Conservation (phyloP, 1,140 invertebrate species). For the Cotesia chilonis region DNA sequence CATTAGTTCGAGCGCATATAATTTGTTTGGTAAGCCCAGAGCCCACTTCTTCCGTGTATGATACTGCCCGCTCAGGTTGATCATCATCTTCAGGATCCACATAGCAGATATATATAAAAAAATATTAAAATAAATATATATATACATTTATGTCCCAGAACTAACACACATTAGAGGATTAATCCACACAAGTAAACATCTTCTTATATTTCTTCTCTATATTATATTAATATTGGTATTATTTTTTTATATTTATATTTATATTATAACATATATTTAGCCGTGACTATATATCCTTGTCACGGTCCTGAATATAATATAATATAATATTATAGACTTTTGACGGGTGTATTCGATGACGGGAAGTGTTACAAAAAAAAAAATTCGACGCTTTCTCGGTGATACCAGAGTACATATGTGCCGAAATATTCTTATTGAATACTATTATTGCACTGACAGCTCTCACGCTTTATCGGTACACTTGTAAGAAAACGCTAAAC, state of each 20-base stretch:
- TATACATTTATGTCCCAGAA: constrained; percentile 23
- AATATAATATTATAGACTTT: not conserved
- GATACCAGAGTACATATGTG: constrained; percentile 20
- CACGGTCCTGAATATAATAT: not conserved
- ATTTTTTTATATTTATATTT: not conserved
- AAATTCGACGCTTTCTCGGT: constrained; percentile 17
- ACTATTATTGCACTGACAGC: constrained; percentile 28
- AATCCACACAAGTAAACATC: constrained; percentile 1
- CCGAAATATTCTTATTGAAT: constrained; percentile 27
- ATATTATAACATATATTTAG: not conserved
- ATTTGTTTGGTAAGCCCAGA: constrained; percentile 44
- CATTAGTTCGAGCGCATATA: constrained; percentile 44
- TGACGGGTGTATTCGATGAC: constrained; percentile 1
- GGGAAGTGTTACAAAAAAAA: not conserved
- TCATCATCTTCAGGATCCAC: not conserved
- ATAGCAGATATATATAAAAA: not conserved
- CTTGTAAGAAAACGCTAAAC: not conserved
- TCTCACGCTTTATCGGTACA: constrained; percentile 3
- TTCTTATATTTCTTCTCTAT: too few species aligned
- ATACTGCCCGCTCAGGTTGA: not conserved
- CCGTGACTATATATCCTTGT: constrained; percentile 28
- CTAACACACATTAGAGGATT: not conserved
- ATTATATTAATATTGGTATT: not conserved
- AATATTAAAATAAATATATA: not conserved
- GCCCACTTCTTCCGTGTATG: constrained; percentile 38